Evolutionary conservation across 2,113 vertebrate genomes (phyloP), one percentile per base, ranked within the genome.

Genomic region (Ursus arctos): DNA sequence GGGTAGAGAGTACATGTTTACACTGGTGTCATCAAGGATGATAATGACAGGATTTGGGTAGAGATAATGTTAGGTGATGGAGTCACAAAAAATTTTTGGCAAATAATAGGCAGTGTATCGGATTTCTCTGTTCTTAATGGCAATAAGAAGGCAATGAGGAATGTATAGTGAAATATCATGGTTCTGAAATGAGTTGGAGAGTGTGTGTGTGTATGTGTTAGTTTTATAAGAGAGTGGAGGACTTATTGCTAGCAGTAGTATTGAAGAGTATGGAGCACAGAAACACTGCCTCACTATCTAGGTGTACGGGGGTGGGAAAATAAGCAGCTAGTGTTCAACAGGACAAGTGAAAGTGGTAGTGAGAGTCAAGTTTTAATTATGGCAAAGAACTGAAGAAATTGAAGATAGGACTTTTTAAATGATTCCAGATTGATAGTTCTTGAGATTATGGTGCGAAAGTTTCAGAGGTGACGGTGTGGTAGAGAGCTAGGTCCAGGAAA

Each of bases 51-150:
- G 12, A 53, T 21, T 55, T 59, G n/a, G 12, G 0, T 31, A 9
- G 15, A 55, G 33, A 36, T 4, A 31, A 49, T 16, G 4, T 79
- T 79, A 57, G 22, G 22, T 69, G 28, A 87, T 33, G 28, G 1
- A 33, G 51, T 80, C 43, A 83, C 16, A 14, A 65, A 65, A 94
- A 94, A 31, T 13, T 36, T 87, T 51, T 93, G 7, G n/a, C 47
- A 43, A 83, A 74, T 76, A 67, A 74, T 31, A 90, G 4, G 26
- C 10, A 53, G 2, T 61, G 7, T 28, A 24, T 26, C 28, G 1
- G 4, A 85, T 33, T 21, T 80, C 55, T 79, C 16, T 91, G 61
- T 18, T 57, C 69, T 80, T 74, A 31, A 43, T n/a, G 19, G 7
- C 2, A 12, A 65, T 51, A 49, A 79, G 31, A 86, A 79, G 11